Evolutionary conservation across 2,888 invertebrate genomes (phyloP), one percentile per base, ranked within the genome.

Genomic region (Criorhina ranunculi): DNA sequence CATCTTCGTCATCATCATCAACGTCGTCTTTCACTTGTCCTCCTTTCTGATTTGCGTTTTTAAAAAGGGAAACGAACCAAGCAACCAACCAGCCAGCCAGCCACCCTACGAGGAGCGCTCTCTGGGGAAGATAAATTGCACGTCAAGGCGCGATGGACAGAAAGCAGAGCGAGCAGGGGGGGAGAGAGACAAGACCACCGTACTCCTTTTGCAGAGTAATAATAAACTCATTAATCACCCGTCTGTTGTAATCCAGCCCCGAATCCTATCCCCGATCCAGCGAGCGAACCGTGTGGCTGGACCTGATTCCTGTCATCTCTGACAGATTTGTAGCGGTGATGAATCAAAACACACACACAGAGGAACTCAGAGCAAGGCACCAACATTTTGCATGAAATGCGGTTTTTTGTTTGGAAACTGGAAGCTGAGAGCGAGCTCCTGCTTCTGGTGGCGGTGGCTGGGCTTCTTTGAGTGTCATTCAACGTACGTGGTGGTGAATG

Each of bases 181-280:
- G 7, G 64, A 49, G 59, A 44, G 49, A 78, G 82, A 78, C 60
- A 67, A 60, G 53, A 79, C 53, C 78, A 78, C 72, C 78, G 55
- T 60, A 75, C 80, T 70, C 85, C 59, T 80, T 80, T 73, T 80
- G 75, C 67, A 35, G 80, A 85, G 85, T 85, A 85, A 85, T 85
- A 85, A 85, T 85, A 85, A 80, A 85, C 85, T 85, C 85, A 85
- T 85, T 85, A 85, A 85, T 85, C 85, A 85, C 80, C 64, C 75
- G 79, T 40, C 85, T 79, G 85, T 85, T 85, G 85, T 85, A 85
- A 85, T 80, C 85, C 80, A 76, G 85, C 66, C 69, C 75, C 49
- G 67, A 73, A 69, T 75, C 80, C 80, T 49, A 67, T 75, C 46
- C 62, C 15, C 46, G 42, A 64, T 57, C 49, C 49, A 64, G 67